Conservation (phyloP, 2,888 invertebrate species). For the Agrotis exclamationis region DNA sequence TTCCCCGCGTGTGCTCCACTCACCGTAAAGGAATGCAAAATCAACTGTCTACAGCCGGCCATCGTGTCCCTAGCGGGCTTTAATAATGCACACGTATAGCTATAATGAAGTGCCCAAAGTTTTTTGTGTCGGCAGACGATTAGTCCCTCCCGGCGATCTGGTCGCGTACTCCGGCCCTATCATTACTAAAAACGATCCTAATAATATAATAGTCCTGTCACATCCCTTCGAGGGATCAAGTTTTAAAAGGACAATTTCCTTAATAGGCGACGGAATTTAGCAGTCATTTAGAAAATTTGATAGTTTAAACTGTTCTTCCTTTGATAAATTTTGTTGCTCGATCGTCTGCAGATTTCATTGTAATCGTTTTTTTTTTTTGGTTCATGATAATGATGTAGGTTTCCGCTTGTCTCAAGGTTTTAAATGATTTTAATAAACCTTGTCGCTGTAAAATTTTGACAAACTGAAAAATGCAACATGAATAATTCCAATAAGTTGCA, state of each 20-base stretch:
- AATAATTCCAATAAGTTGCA: slow-evolving; percentile 32
- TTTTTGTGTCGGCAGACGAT: slow-evolving; percentile 84
- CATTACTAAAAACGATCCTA: slow-evolving; percentile 90
- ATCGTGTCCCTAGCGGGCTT: slow-evolving; percentile 62
- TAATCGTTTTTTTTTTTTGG: slow-evolving; percentile 60
- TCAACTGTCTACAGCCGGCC: slow-evolving; percentile 71
- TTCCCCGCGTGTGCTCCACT: slow-evolving; percentile 65
- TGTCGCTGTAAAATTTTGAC: slow-evolving; percentile 20
- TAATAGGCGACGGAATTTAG: slow-evolving; percentile 85
- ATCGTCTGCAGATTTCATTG: slow-evolving; percentile 71
- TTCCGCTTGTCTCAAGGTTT: slow-evolving; percentile 29
- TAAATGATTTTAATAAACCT: slow-evolving; percentile 25
- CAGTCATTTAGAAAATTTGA: slow-evolving; percentile 83
- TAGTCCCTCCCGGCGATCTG: slow-evolving; percentile 85
- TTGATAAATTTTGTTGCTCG: slow-evolving; percentile 67
- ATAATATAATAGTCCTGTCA: slow-evolving; percentile 91
- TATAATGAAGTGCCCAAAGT: slow-evolving; percentile 87
- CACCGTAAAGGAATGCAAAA: slow-evolving; percentile 82
- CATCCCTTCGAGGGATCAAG: slow-evolving; percentile 84
- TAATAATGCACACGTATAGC: slow-evolving; percentile 69
- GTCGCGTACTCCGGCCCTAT: slow-evolving; percentile 86
- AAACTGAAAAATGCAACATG: slow-evolving; percentile 39
- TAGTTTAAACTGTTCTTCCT: slow-evolving; percentile 77
- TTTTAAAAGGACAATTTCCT: slow-evolving; percentile 87
- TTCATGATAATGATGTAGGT: slow-evolving; percentile 68